Percentiles rank a stretch among this genome's conserved stretches.
Conservation (phyloP, 2,888 invertebrate genomes). For the Clunio marinus region DNA sequence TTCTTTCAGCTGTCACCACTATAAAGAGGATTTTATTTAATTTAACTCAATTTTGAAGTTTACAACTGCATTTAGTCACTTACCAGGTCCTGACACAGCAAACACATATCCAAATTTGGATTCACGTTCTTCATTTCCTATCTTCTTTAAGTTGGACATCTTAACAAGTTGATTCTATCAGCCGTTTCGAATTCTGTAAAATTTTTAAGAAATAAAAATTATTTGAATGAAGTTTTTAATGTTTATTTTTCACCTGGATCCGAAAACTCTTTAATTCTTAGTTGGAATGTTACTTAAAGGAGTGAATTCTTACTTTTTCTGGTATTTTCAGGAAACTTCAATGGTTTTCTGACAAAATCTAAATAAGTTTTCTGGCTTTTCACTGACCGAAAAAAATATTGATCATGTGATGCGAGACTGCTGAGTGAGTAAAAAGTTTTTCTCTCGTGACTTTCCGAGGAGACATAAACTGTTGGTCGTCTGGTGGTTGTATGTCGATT, state of each 20-base stretch:
- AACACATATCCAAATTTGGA: slow-evolving; percentile 89
- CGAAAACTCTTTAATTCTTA: too few relatives aligned
- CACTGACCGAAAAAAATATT: background rate
- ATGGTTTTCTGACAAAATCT: too few relatives aligned
- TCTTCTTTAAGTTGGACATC: slow-evolving; percentile 67
- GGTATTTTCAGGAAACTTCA: too few relatives aligned
- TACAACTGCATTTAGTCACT: too few relatives aligned
- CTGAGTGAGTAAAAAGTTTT: background rate
- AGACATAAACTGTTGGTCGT: background rate
- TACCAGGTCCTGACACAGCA: slow-evolving; percentile 98
- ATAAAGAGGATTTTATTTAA: background rate
- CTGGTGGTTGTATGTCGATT: too few relatives aligned
- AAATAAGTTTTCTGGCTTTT: background rate
- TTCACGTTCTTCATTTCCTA: slow-evolving; percentile 82
- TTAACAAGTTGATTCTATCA: background rate
- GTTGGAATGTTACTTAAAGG: too few relatives aligned
- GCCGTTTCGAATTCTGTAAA: background rate
- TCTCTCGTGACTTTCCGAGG: background rate
- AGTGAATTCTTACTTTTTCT: too few relatives aligned
- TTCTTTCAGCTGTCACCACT: slow-evolving; percentile 99
- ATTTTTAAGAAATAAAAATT: too few relatives aligned
- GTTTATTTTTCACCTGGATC: too few relatives aligned
- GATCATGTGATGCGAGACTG: background rate
- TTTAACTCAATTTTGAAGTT: background rate
- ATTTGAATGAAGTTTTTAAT: too few relatives aligned